A percentile compares a stretch with the other conserved stretches of the same genome.
phyloP scores from a whole-genome alignment of 2,888 invertebrate genomes.

The Sepiola atlantica region DNA sequence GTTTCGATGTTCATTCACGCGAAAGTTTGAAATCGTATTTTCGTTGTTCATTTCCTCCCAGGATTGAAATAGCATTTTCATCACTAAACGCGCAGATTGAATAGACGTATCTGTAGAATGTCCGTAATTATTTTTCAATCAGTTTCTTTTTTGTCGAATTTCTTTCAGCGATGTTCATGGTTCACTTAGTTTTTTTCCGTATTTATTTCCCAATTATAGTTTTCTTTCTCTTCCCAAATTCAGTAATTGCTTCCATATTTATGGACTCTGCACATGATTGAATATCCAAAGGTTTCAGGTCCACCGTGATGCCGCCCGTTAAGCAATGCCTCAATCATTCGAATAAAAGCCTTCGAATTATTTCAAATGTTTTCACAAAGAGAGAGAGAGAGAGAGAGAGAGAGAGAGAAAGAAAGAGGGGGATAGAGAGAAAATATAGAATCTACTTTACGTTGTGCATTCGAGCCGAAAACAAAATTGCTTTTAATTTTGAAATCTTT shows the following conservation, averaged over 20 bases:
- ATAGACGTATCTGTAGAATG: too few species aligned
- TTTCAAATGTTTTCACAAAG: background rate
- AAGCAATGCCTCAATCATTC: background rate
- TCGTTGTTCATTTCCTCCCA: too few species aligned
- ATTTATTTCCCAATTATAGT: background rate
- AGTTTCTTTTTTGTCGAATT: background rate
- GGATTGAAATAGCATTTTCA: too few species aligned
- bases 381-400: background rate
- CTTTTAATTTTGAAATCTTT: conserved; percentile 18
- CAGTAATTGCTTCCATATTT: background rate
- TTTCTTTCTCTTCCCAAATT: background rate
- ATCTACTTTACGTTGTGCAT: background rate
- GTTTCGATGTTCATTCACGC: too few species aligned
- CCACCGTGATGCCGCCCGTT: background rate
- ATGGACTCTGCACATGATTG: background rate
- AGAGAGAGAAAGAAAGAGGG: too few species aligned
- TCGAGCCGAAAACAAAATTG: background rate
- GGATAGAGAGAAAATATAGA: background rate
- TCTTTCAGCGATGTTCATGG: background rate
- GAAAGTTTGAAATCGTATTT: too few species aligned
- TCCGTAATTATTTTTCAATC: too few species aligned
- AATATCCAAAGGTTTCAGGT: background rate
- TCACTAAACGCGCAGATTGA: too few species aligned
- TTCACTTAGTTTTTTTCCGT: background rate
- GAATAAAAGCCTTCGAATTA: background rate